These are phyloP conservation scores for Melanchra persicariae DNA, from an alignment of 2,888 invertebrate species.

Conservation along the genomic window DNA sequence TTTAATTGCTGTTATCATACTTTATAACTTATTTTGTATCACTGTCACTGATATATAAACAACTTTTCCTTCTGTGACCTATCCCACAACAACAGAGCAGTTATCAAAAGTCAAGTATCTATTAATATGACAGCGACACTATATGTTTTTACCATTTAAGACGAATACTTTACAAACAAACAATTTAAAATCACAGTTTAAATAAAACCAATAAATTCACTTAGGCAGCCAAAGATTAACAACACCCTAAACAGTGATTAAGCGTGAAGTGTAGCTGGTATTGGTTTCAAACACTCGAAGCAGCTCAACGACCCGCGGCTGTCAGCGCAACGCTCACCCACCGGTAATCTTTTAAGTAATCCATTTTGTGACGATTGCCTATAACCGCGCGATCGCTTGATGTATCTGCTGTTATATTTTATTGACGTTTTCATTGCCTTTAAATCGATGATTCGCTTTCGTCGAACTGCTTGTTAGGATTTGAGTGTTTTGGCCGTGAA, in stretches of 20 bases:
- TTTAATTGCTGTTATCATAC: too few species aligned
- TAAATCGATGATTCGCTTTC: constrained; percentile 14
- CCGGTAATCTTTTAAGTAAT: constrained; percentile 49
- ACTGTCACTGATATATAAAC: too few species aligned
- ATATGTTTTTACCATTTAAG: too few species aligned
- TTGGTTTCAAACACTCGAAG: constrained; percentile 12
- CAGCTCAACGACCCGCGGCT: constrained; percentile 3
- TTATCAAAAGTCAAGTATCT: too few species aligned
- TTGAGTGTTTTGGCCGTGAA: constrained; percentile 6
- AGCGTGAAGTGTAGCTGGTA: constrained; percentile 2
- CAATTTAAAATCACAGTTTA: neutral
- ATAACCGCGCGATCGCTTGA: constrained; percentile 33
- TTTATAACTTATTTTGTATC: too few species aligned
- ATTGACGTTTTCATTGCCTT: constrained; percentile 33
- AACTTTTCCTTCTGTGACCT: too few species aligned
- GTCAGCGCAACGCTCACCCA: neutral
- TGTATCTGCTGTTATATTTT: constrained; percentile 45
- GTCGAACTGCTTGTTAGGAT: constrained; percentile 16
- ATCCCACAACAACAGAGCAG: too few species aligned
- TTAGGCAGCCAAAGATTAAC: neutral
- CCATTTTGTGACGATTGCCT: constrained; percentile 47
- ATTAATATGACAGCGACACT: too few species aligned
- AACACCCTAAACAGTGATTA: neutral
- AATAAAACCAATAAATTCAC: neutral
- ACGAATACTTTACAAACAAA: too few species aligned